Percentiles rank a stretch among this genome's conserved stretches.
phyloP scores from a whole-genome alignment of 2,888 invertebrate genomes.

The Cremastinae sp. region DNA sequence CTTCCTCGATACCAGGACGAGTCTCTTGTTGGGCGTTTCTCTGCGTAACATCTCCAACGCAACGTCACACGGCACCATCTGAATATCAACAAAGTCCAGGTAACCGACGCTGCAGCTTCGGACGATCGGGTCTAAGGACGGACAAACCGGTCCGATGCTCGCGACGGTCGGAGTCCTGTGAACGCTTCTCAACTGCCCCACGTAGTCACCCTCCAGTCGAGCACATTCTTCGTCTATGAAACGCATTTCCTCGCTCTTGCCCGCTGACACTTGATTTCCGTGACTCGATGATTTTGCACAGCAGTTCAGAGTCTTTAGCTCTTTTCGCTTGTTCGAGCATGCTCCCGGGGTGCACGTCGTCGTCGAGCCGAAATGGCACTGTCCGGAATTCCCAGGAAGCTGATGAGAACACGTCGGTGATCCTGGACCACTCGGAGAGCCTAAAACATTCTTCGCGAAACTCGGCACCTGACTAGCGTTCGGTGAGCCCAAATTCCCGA shows the following conservation, averaged over 20 bases:
- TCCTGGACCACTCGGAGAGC: constrained; percentile 65
- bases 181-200: constrained; percentile 68
- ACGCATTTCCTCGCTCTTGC: constrained; percentile 83
- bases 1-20: constrained; percentile 88
- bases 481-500: constrained; percentile 56
- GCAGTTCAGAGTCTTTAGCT: constrained; percentile 63
- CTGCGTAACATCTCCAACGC: constrained; percentile 86
- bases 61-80: constrained; percentile 88
- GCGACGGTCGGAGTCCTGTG: constrained; percentile 83
- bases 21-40: constrained; percentile 87
- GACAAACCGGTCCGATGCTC: constrained; percentile 84
- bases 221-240: constrained; percentile 87
- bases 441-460: constrained; percentile 59
- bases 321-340: constrained; percentile 69
- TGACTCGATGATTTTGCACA: constrained; percentile 67
- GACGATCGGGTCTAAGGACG: constrained; percentile 86
- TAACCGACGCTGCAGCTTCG: constrained; percentile 94
- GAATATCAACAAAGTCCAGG: constrained; percentile 90
- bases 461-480: constrained; percentile 58
- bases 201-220: constrained; percentile 69
- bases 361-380: constrained; percentile 64
- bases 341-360: constrained; percentile 62
- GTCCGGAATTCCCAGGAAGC: constrained; percentile 69
- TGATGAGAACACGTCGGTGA: constrained; percentile 74
- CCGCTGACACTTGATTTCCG: constrained; percentile 64